Base-by-base conservation (phyloP, 2,113 vertebrate genomes). In the Oreochromis spilurus region DNA sequence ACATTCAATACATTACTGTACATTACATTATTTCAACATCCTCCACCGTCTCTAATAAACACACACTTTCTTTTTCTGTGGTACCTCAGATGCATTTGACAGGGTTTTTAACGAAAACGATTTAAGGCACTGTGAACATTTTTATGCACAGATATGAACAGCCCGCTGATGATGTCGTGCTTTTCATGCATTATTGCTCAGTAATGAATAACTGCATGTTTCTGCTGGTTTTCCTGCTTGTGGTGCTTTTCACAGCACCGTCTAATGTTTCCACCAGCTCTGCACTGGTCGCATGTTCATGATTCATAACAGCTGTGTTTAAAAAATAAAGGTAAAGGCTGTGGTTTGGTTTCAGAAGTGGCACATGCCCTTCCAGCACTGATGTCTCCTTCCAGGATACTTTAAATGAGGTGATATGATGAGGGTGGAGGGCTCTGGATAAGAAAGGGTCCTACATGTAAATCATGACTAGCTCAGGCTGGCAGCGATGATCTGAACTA, bases 71-170 rank as follows among this genome's bases (percentile, higher is more conserved):
- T 83, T 89, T 77, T 80, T 83, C 78, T 87, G 19, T 21, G 14
- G 29, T 87, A 43, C 54, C 10, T 77, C 67, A 82, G 70, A 83
- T 87, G 60, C 70, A 58, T 85, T 43, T 72, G 10, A 70, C 58
- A 31, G 83, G 12, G 19, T 80, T 65, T 19, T 54, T 52, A 79
- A 86, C 26, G 8, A 24, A 86, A 87, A 54, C 83, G 62, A 88
- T 93, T 94, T 94, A 96, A 96, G 95, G 96, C 96, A 96, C 96
- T 91, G 54, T 89, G 62, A 70, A 87, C 43, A 31, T 78, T 79
- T 58, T 34, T 80, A 65, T 78, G 87, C 80, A 91, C 84, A 92
- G 48, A 89, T 43, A 88, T 26, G n/a, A 88, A 84, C 80, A 62
- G 88, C 21, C 62, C 50, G 43, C 87, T 84, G 84, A 89, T 54